Evolutionary conservation across 2,888 invertebrate species (phyloP).

Genomic region (Latrodectus hesperus): DNA sequence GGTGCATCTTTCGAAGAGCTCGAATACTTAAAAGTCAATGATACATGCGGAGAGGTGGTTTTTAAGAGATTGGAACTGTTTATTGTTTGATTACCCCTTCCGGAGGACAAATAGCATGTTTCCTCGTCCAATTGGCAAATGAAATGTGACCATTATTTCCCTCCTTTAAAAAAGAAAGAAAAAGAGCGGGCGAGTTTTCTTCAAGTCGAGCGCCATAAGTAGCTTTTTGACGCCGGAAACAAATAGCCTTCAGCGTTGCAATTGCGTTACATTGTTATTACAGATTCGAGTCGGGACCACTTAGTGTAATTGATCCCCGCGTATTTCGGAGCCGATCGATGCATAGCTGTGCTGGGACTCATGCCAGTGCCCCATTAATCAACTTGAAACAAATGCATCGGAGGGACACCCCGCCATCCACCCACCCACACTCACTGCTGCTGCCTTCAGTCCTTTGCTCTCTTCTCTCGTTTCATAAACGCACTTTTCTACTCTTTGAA

Average conservation of each 20-base stretch:
- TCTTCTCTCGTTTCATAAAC: slow-evolving; percentile 64
- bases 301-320: slow-evolving; percentile 67
- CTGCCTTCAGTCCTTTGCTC: slow-evolving; percentile 6
- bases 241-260: slow-evolving; percentile 65
- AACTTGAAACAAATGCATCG: slow-evolving; percentile 67
- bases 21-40: too few species aligned
- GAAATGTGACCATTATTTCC: slow-evolving; percentile 20
- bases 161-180: slow-evolving; percentile 22
- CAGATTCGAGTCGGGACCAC: slow-evolving; percentile 67
- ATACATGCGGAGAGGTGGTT: too few species aligned
- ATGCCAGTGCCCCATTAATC: slow-evolving; percentile 65
- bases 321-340: slow-evolving; percentile 48
- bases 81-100: too few species aligned
- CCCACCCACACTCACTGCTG: slow-evolving; percentile 1
- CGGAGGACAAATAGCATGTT: background rate
- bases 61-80: too few species aligned
- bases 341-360: slow-evolving; percentile 54
- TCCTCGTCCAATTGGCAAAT: slow-evolving; percentile 37
- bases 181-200: background rate
- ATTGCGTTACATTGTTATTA: slow-evolving; percentile 69
- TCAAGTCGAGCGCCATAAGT: slow-evolving; percentile 31
- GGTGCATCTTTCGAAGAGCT: too few species aligned
- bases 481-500: slow-evolving; percentile 25
- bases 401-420: slow-evolving; percentile 1
- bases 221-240: slow-evolving; percentile 63